These are phyloP conservation scores for Chlorodrepanis virens DNA, from an alignment of 2,113 vertebrate species.

Conservation along the genomic window DNA sequence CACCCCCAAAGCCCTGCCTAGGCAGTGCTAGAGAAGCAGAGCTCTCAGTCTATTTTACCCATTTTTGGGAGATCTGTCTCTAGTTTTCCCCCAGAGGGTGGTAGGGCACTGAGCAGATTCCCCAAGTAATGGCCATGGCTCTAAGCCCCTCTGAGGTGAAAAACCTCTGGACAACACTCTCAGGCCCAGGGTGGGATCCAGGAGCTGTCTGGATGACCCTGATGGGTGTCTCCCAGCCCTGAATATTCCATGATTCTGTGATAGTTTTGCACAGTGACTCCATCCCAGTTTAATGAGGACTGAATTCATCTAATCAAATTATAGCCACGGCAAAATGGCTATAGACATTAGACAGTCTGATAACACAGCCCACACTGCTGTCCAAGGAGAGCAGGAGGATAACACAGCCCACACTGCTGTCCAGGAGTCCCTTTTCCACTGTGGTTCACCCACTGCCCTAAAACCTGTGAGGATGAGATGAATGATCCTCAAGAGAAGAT, in stretches of 20 bases:
- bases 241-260: neutral
- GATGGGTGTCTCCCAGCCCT: too few species aligned
- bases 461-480: neutral
- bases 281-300: neutral
- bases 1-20: neutral
- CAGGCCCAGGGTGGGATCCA: neutral
- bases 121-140: neutral
- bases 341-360: neutral
- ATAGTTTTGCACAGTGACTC: neutral
- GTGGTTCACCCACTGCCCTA: neutral
- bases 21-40: neutral
- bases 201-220: neutral
- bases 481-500: neutral
- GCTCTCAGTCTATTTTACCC: neutral
- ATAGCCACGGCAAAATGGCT: neutral
- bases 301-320: neutral
- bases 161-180: rapidly evolving
- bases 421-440: neutral
- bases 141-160: neutral
- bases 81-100: neutral
- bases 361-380: neutral
- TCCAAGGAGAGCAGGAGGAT: neutral
- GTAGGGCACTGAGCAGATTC: neutral
- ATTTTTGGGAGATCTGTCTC: neutral
- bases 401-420: too few species aligned